phyloP scores from a whole-genome alignment of 1,140 invertebrate genomes.

The Drosophila lacteicornis region DNA sequence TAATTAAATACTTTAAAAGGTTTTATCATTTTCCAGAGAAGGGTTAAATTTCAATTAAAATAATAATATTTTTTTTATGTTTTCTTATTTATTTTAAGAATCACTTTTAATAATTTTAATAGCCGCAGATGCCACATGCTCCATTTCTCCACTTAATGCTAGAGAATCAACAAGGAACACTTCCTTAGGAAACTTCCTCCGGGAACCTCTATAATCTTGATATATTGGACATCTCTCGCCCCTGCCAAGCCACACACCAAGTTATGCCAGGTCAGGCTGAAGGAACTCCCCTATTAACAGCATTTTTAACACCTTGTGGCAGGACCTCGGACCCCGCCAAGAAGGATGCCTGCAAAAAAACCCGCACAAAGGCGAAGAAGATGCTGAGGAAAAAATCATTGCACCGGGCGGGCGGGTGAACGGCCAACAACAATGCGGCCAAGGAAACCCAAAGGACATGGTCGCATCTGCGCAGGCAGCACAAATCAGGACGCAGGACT shows the following conservation, averaged over 20 bases:
- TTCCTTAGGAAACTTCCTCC: background rate
- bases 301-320: slow-evolving; percentile 71
- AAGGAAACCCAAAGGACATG: slow-evolving; percentile 61
- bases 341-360: slow-evolving; percentile 46
- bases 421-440: slow-evolving; percentile 54
- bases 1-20: no score
- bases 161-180: background rate
- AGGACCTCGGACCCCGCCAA: slow-evolving; percentile 14
- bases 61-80: background rate
- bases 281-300: slow-evolving; percentile 68
- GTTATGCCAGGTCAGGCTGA: slow-evolving; percentile 32
- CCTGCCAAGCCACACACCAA: slow-evolving; percentile 23
- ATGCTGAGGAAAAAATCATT: slow-evolving; percentile 64
- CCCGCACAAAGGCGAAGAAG: slow-evolving; percentile 47
- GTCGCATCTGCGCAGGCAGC: slow-evolving; percentile 69
- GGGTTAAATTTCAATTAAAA: background rate
- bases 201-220: slow-evolving; percentile 13
- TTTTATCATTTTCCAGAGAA: background rate
- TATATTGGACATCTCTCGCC: slow-evolving; percentile 19
- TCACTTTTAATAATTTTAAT: background rate
- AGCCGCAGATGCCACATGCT: background rate
- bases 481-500: slow-evolving; percentile 26
- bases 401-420: slow-evolving; percentile 62
- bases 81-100: no score
- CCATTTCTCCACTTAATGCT: background rate